Evolutionary conservation across 1,140 invertebrate genomes (phyloP).

Genomic region (Ips typographus): DNA sequence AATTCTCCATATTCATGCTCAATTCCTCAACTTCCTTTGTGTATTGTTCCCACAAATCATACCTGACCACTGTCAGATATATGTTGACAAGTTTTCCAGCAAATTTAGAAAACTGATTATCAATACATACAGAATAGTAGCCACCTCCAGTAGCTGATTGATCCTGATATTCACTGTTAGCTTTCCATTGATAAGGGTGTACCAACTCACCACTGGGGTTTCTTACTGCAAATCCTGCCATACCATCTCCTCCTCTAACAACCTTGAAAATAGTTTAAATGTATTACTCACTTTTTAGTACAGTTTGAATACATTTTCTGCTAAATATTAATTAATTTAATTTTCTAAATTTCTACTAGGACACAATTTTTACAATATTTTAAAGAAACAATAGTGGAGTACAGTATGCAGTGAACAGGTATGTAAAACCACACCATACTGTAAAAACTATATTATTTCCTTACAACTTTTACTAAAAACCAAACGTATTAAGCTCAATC

Average conservation of each 20-base stretch:
- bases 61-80: slow-evolving; percentile 90
- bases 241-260: slow-evolving; percentile 86
- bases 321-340: neutral
- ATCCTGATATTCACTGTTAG: slow-evolving; percentile 85
- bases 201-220: slow-evolving; percentile 82
- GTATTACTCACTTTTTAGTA: neutral
- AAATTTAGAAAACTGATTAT: slow-evolving; percentile 93
- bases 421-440: too few relatives aligned
- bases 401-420: too few relatives aligned
- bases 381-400: too few relatives aligned
- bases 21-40: slow-evolving; percentile 85
- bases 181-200: slow-evolving; percentile 86
- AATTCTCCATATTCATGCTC: slow-evolving; percentile 86
- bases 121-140: slow-evolving; percentile 92
- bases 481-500: neutral
- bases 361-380: too few relatives aligned
- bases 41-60: slow-evolving; percentile 92
- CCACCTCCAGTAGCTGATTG: slow-evolving; percentile 69
- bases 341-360: too few relatives aligned
- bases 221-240: slow-evolving; percentile 87
- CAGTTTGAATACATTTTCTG: neutral
- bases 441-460: too few relatives aligned
- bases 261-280: slow-evolving; percentile 57
- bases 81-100: slow-evolving; percentile 90
- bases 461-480: too few relatives aligned